Conservation (phyloP, 2,113 vertebrate genomes). For the Sinocyclocheilus anshuiensis region DNA sequence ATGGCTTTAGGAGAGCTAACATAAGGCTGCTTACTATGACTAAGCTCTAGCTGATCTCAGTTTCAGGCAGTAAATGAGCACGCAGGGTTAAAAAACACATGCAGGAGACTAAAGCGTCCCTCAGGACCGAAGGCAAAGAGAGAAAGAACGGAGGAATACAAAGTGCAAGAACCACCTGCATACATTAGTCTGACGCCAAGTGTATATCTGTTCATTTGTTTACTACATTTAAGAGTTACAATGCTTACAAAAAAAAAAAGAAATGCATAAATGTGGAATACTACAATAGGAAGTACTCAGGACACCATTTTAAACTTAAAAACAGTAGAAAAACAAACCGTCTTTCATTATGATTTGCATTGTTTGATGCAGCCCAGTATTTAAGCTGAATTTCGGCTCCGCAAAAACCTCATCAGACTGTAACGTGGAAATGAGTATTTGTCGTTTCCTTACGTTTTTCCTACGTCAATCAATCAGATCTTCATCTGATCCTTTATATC, state of each 20-base stretch:
- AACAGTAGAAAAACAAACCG: slow-evolving; percentile 14
- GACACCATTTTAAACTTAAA: slow-evolving; percentile 34
- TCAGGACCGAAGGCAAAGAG: slow-evolving; percentile 45
- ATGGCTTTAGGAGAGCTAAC: slow-evolving; percentile 68
- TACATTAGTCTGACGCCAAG: slow-evolving; percentile 46
- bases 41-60: slow-evolving; percentile 54
- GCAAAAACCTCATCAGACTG: background rate
- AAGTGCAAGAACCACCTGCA: slow-evolving; percentile 60
- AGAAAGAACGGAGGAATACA: slow-evolving; percentile 46
- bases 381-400: background rate
- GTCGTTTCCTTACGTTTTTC: slow-evolving; percentile 8
- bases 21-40: slow-evolving; percentile 63
- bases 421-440: background rate
- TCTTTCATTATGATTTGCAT: slow-evolving; percentile 42
- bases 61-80: slow-evolving; percentile 43
- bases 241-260: slow-evolving; percentile 34
- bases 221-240: slow-evolving; percentile 59
- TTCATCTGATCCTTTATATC: slow-evolving; percentile 6
- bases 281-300: slow-evolving; percentile 16
- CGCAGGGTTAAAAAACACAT: slow-evolving; percentile 50
- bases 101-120: slow-evolving; percentile 42
- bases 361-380: slow-evolving; percentile 36
- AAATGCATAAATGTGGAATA: slow-evolving; percentile 58
- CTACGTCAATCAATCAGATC: background rate
- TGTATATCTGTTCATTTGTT: slow-evolving; percentile 46